Base-by-base conservation (phyloP, 1,140 invertebrate genomes). In the Drosophila persimilis region DNA sequence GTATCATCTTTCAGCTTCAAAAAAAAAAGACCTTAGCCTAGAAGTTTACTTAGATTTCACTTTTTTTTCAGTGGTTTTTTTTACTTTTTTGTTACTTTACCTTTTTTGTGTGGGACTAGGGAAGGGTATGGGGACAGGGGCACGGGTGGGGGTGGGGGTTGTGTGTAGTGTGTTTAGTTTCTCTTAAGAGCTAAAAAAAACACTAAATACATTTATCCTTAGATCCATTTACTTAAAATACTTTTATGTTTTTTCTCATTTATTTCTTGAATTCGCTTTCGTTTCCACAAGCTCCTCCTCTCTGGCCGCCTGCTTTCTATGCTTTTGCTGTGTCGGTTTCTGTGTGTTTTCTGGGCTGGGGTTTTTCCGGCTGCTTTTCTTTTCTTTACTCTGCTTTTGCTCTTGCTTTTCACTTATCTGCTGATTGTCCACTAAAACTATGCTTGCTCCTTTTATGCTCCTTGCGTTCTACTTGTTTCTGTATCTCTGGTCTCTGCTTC, bases 401-500 rank as follows among this genome's bases (percentile, higher is more conserved):
- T 26, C 0, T 26, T 35, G 44, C 60, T 44, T 50, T 56, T 65
- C 59, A 74, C 76, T 84, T 62, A 76, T 76, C 73, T 74, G 81
- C 81, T 85, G 81, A 85, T 85, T 85, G 81, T 85, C 81, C 81
- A 85, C 81, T 85, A 85, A 85, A 86, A 88, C 81, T 86, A 86
- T 86, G 83, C 83, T 86, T 78, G 81, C 79, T 74, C 72, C 74
- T 66, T 41, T 41, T 55, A 50, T 50, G 69, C 43, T 67, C 35
- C 15, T 62, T 47, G 39, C 35, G 41, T 56, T 58, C 56, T 61
- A 64, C 65, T 56, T 57, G 22, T 48, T 66, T 73, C 44, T 65
- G 35, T 35, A 26, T 77, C 53, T 39, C 35, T 39, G 35, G 35
- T 39, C 35, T 63, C 45, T 20, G 65, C 61, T 53, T 50, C 71